Base-by-base conservation (phyloP, 2,797 vertebrate species). In the Typhlichthys subterraneus region DNA sequence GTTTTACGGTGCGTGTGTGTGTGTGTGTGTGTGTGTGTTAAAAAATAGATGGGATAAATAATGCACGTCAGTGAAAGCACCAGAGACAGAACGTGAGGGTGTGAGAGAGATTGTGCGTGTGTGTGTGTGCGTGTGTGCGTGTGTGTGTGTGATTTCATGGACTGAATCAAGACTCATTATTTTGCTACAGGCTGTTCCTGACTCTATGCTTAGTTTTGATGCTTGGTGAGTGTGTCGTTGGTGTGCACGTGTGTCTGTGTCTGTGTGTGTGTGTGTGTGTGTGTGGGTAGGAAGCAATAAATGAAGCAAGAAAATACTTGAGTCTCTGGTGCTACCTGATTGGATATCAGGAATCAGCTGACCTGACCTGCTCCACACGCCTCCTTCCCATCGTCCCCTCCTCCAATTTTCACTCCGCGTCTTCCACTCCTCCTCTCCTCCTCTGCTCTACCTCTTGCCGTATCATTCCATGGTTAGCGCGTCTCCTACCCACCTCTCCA, bases 21-120 rank as follows among this genome's bases (percentile, higher is more conserved):
- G 53, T 38, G 29, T 38, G 53, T 33, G 29, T 56, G 47, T 59
- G 54, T 48, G 48, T 6, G 42, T 73, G 70, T 77, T 71, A 67
- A 77, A 81, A 83, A 83, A 74, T 79, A 70, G 77, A 84, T 67
- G 65, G 50, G 58, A 87, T 13, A 87, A 89, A 89, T 89, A 85
- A 88, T 91, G 83, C 73, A 91, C 84, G 87, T 71, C 79, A 78
- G 74, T 67, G 64, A 76, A 87, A 86, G 84, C 73, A 77, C 64
- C 75, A 84, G 83, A 8, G 73, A 58, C 70, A 74, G 63, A 15
- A 69, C 56, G 79, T 14, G 46, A 14, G 51, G 54, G 59, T 48
- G 65, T 60, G 38, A 13, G 56, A 33, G 7, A 47, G 2, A 61
- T 2, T 53, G 56, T 72, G 45, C 13, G 57, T 46, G 45, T 12